Evolutionary conservation across 1,140 invertebrate species (phyloP).

Genomic region (Hyles vespertilio): DNA sequence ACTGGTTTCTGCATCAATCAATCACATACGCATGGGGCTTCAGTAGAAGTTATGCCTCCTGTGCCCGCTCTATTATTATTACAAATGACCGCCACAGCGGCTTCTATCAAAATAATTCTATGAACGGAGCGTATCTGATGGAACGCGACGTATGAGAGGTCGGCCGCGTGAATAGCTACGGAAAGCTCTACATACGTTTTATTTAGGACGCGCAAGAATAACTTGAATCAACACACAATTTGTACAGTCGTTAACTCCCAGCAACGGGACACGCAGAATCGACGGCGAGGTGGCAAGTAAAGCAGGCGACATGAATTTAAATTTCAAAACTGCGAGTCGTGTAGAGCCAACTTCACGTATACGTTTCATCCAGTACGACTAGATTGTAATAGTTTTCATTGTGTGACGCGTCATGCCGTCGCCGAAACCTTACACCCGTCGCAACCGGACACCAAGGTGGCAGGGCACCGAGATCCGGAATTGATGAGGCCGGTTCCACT

Average conservation of each 20-base stretch:
- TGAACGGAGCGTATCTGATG: neutral
- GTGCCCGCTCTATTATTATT: slow-evolving; percentile 21
- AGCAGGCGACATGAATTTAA: slow-evolving; percentile 16
- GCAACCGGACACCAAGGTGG: slow-evolving; percentile 43
- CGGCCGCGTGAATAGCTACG: too few species aligned
- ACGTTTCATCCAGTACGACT: slow-evolving; percentile 51
- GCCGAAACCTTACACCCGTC: slow-evolving; percentile 48
- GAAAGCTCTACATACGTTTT: too few species aligned
- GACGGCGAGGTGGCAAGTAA: neutral
- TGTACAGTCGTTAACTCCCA: neutral
- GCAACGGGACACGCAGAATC: neutral
- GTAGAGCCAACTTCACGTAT: slow-evolving; percentile 23
- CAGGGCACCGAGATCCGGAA: slow-evolving; percentile 35
- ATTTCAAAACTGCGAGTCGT: slow-evolving; percentile 16
- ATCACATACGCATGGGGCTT: slow-evolving; percentile 15
- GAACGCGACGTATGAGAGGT: slow-evolving; percentile 9
- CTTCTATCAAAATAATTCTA: slow-evolving; percentile 7
- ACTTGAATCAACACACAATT: too few species aligned
- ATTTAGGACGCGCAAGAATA: too few species aligned
- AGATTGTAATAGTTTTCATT: slow-evolving; percentile 45
- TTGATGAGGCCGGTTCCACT: slow-evolving; percentile 33
- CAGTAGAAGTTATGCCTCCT: too few species aligned
- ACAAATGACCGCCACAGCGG: slow-evolving; percentile 16
- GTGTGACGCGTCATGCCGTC: slow-evolving; percentile 35
- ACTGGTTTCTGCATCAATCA: slow-evolving; percentile 18